phyloP scores from a whole-genome alignment of 1,140 invertebrate species.

The Tetraneura akinire region DNA sequence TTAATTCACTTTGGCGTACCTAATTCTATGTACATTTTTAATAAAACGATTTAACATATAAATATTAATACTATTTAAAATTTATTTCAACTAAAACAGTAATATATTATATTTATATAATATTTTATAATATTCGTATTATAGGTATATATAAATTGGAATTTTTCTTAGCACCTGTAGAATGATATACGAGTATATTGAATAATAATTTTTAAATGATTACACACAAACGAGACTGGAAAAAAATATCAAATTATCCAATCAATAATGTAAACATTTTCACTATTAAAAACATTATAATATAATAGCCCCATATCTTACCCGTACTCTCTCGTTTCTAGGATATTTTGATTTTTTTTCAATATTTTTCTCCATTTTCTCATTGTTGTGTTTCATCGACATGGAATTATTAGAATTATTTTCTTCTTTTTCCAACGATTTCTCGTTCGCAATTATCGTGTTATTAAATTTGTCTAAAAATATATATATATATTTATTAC shows the following conservation, averaged over 20 bases:
- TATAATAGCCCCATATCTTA: constrained; percentile 12
- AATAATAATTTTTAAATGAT: background rate
- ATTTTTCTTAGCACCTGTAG: background rate
- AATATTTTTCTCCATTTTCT: background rate
- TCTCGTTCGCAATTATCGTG: background rate
- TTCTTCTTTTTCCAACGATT: background rate
- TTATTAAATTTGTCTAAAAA: too few species aligned
- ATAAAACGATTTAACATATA: too few species aligned
- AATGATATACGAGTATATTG: too few species aligned
- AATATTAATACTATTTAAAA: too few species aligned
- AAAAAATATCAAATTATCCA: background rate
- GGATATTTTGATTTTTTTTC: constrained; percentile 45
- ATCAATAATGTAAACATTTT: background rate
- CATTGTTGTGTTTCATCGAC: background rate
- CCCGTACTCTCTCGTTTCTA: constrained; percentile 17
- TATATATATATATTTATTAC: too few species aligned
- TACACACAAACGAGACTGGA: constrained; percentile 33
- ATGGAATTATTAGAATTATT: background rate
- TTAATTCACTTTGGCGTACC: too few species aligned
- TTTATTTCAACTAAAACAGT: background rate
- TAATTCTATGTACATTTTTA: too few species aligned
- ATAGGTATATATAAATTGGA: too few species aligned
- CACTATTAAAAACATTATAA: background rate
- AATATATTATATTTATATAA: background rate
- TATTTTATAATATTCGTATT: background rate